Conservation (phyloP, 2,113 vertebrate species). For the Sorex araneus region DNA sequence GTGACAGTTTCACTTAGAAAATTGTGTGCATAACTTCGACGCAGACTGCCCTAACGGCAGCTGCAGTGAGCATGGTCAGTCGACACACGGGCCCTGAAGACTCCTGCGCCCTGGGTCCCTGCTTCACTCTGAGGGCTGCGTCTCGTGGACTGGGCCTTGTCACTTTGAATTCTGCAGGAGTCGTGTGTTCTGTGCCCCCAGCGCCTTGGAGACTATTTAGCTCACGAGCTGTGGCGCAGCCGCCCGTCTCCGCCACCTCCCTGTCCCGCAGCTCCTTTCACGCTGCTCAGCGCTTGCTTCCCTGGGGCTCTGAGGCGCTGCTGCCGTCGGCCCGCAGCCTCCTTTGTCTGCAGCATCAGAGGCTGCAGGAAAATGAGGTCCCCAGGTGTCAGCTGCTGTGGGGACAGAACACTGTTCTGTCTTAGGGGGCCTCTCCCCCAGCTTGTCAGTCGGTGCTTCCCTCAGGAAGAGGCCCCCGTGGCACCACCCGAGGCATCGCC, state of each 20-base stretch:
- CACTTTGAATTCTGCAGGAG: not conserved
- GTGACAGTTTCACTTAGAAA: not conserved
- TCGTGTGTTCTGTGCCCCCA: not conserved
- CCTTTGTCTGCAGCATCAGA: not conserved
- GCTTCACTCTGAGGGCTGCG: not conserved
- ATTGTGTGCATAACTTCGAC: too few relatives aligned
- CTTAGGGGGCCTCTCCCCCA: not conserved
- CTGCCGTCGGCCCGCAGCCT: not conserved
- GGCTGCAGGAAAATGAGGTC: not conserved
- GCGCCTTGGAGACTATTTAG: conserved; percentile 41
- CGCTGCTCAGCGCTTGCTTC: not conserved
- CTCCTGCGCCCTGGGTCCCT: not conserved
- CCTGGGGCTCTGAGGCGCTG: not conserved
- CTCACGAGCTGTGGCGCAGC: not conserved
- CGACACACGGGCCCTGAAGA: not conserved
- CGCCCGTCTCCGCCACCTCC: not conserved
- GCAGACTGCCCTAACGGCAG: too few relatives aligned
- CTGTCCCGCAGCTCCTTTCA: not conserved
- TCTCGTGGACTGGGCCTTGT: conserved; percentile 3
- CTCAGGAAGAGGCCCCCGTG: not conserved
- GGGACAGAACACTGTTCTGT: conserved; percentile 38
- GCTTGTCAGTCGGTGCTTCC: not conserved
- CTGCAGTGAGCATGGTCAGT: too few relatives aligned
- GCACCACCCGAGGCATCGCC: not conserved
- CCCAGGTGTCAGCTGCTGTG: not conserved